A percentile compares a stretch with the other conserved stretches of the same genome.
Conservation (phyloP, 2,113 vertebrate genomes). For the Vireo altiloquus region DNA sequence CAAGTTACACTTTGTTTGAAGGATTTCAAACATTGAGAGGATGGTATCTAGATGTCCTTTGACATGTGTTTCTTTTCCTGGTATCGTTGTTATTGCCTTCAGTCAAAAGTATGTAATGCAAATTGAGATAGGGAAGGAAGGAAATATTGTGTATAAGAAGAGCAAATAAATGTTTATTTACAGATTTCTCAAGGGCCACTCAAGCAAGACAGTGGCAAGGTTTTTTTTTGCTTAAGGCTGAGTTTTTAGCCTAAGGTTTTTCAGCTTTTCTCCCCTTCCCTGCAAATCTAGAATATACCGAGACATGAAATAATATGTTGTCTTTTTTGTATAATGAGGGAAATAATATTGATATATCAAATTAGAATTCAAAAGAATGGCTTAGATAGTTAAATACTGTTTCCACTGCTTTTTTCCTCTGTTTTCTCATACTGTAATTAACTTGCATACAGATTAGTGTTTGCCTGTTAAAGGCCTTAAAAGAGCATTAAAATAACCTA, state of each 20-base stretch:
- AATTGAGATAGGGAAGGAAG: neutral
- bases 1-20: neutral
- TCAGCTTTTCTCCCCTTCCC: neutral
- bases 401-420: neutral
- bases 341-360: neutral
- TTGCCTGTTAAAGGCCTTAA: neutral
- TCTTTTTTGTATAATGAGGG: neutral
- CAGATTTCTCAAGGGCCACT: neutral
- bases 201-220: neutral
- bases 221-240: neutral
- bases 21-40: neutral
- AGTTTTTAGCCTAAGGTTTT: neutral
- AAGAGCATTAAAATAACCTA: neutral
- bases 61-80: neutral
- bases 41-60: neutral
- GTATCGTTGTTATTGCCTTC: neutral
- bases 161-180: conserved; percentile 7
- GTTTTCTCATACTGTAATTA: neutral
- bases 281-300: neutral
- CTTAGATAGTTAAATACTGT: neutral
- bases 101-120: neutral
- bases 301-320: neutral
- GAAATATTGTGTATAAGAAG: neutral
- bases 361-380: neutral
- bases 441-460: neutral